Evolutionary conservation across 2,888 invertebrate genomes (phyloP).

Genomic region (Aspidiotus destructor): DNA sequence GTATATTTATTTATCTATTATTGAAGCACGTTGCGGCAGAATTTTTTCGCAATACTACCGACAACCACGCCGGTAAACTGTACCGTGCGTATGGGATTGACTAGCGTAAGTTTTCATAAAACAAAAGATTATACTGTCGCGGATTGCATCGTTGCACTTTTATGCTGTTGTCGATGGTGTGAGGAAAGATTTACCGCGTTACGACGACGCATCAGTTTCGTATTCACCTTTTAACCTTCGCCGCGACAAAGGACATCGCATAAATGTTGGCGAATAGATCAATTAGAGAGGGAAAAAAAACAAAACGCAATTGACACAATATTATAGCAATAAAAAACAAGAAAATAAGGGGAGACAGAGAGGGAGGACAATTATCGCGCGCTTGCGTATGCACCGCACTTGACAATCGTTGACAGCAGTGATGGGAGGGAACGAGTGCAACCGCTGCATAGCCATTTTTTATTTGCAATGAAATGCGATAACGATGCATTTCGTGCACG

Average conservation of each 20-base stretch:
- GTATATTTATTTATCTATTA: too few relatives aligned
- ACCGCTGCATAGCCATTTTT: neutral
- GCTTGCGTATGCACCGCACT: neutral
- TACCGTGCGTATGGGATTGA: too few relatives aligned
- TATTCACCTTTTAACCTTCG: constrained; percentile 4
- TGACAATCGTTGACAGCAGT: neutral
- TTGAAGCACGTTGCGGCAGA: too few relatives aligned
- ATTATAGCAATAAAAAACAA: neutral
- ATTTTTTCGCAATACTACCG: too few relatives aligned
- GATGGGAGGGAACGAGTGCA: neutral
- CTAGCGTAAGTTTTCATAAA: too few relatives aligned
- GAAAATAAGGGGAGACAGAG: neutral
- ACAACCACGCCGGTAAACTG: too few relatives aligned
- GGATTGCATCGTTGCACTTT: too few relatives aligned
- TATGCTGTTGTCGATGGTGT: too few relatives aligned
- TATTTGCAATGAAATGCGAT: neutral
- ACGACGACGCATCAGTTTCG: neutral
- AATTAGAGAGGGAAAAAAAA: neutral
- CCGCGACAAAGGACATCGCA: neutral
- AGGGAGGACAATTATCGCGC: neutral
- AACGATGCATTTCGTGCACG: neutral
- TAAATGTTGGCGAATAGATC: neutral
- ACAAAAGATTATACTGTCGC: too few relatives aligned
- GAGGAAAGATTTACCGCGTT: too few relatives aligned
- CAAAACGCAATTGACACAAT: too few relatives aligned